Base-by-base conservation (phyloP, 2,113 vertebrate genomes). In the Amazona vittata region DNA sequence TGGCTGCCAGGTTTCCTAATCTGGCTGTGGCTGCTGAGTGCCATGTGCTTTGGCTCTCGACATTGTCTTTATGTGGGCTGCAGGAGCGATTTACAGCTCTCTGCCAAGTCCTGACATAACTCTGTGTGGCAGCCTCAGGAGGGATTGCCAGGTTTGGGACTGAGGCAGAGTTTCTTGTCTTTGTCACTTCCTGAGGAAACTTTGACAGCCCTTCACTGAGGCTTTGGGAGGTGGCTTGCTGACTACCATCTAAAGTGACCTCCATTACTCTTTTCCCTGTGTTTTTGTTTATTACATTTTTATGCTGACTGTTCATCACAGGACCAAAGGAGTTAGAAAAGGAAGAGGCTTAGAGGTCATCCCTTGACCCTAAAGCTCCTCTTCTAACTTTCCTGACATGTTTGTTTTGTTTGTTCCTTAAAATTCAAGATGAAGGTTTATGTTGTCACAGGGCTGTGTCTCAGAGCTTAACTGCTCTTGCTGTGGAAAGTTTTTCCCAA, bases 151-250 rank as follows among this genome's bases (percentile, higher is more conserved):
- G 90, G 43, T 79, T 86, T 87, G 64, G 37, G 16, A 82, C 83
- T 93, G 57, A 93, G 90, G 90, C 92, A n/a, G 77, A 94, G 80
- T 89, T 96, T 95, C 90, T 94, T 75, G 86, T 94, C 89, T 96
- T 92, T 93, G 94, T 95, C 90, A 94, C 93, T 96, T 97, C 95
- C 96, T 96, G 88, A 92, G 95, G 95, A 97, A 97, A 93, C 69
- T 95, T 90, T 93, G 86, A 89, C 44, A 15, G n/a, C 65, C 62
- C 50, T 75, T 75, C 69, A 37, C 75, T 75, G 67, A 21, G 35
- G 16, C 35, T 94, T 71, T 81, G 69, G 73, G 90, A 86, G 31
- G 12, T 92, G 64, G 39, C 55, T 93, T 89, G 78, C 70, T 81
- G 28, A 76, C 63, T 67, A 12, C 64, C 29, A 24, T 90, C 73